A percentile compares a stretch with the other conserved stretches of the same genome.
These are phyloP conservation scores for Dendrolimus houi DNA, from an alignment of 2,888 invertebrate genomes.

Conservation along the genomic window DNA sequence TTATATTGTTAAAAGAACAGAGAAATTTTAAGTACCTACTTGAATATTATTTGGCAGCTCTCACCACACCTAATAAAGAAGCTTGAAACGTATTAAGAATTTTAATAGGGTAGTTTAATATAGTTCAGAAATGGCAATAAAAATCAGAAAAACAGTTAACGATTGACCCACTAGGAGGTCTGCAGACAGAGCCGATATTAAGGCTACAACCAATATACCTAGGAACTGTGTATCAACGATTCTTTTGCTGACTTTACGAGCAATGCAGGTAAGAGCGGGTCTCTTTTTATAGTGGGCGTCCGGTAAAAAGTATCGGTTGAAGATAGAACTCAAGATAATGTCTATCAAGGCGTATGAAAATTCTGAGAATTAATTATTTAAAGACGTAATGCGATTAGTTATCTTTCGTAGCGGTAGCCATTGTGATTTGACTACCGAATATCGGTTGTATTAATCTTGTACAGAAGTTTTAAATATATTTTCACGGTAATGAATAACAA, in stretches of 20 bases:
- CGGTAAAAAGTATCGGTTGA: constrained; percentile 34
- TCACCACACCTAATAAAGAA: constrained; percentile 3
- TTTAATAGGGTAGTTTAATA: constrained; percentile 44
- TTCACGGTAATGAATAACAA: neutral
- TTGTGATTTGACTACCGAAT: constrained; percentile 42
- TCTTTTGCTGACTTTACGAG: constrained; percentile 13
- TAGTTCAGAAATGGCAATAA: constrained; percentile 53
- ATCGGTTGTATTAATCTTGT: constrained; percentile 17
- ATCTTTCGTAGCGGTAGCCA: constrained; percentile 49
- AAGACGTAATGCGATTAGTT: constrained; percentile 60
- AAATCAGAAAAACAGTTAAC: constrained; percentile 62
- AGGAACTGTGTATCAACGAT: constrained; percentile 23
- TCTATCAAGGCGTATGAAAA: constrained; percentile 56
- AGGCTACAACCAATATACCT: constrained; percentile 25
- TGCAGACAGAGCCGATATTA: constrained; percentile 35
- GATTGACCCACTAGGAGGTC: constrained; percentile 58
- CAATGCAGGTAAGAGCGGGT: constrained; percentile 18
- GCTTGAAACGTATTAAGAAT: constrained; percentile 9
- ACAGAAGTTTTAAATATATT: neutral
- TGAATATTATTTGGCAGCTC: no score
- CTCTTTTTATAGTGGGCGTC: constrained; percentile 1
- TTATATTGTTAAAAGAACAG: neutral
- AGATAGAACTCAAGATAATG: constrained; percentile 52
- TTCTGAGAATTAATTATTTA: constrained; percentile 62
- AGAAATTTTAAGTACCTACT: constrained; percentile 27